phyloP scores from a whole-genome alignment of 2,797 vertebrate species.

The Acrossocheilus fasciatus region DNA sequence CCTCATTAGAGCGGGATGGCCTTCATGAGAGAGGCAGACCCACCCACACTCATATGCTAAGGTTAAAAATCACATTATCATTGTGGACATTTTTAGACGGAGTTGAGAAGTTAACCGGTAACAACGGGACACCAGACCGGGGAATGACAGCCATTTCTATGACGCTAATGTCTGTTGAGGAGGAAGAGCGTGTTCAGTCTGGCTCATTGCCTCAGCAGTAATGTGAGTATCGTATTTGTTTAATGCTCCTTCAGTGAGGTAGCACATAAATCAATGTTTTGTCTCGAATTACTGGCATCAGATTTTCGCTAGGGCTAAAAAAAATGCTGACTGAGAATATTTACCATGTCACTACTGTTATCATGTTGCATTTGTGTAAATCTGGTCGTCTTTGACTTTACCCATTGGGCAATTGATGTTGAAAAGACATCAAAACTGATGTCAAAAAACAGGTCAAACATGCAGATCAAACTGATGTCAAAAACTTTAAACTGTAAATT shows the following conservation, averaged over 20 bases:
- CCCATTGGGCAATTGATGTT: not conserved
- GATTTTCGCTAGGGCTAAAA: not conserved
- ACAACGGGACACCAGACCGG: not conserved
- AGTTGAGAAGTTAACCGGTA: constrained; percentile 2
- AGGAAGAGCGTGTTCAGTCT: not conserved
- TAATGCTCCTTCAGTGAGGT: not conserved
- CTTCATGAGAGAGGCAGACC: constrained; percentile 7
- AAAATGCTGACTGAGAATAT: not conserved
- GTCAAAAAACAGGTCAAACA: not conserved
- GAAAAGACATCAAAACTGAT: not conserved
- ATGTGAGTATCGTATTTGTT: constrained; percentile 10
- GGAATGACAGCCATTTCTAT: not conserved
- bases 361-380: constrained; percentile 12
- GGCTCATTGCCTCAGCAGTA: constrained; percentile 9
- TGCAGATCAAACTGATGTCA: not conserved
- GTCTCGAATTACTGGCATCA: not conserved
- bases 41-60: not conserved
- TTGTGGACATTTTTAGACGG: not conserved
- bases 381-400: not conserved
- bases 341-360: not conserved
- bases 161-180: not conserved
- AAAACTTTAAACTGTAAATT: not conserved
- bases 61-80: constrained; percentile 11
- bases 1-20: constrained; percentile 13
- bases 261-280: not conserved